These are phyloP conservation scores for Neria commutata DNA, from an alignment of 2,888 invertebrate genomes.

Conservation along the genomic window DNA sequence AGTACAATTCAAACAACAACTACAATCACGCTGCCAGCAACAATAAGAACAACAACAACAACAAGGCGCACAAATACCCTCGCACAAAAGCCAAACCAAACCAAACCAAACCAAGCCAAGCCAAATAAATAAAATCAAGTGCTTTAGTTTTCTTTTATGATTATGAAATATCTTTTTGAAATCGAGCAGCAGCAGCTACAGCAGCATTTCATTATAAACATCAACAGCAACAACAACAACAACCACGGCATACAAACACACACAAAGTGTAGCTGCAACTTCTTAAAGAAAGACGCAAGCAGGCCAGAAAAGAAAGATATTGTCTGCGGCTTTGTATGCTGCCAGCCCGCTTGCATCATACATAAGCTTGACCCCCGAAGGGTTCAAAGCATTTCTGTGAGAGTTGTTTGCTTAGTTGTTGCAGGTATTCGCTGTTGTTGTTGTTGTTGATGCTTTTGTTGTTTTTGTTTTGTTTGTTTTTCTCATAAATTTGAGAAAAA, in stretches of 20 bases:
- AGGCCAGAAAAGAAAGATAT: constrained; percentile 1
- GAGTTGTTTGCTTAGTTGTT: background rate
- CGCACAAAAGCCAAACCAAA: background rate
- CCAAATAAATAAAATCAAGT: constrained; percentile 13
- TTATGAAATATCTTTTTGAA: constrained; percentile 35
- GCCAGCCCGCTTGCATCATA: background rate
- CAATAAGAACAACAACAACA: background rate
- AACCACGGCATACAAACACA: constrained; percentile 24
- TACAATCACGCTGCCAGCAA: background rate
- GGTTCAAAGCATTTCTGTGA: constrained; percentile 36
- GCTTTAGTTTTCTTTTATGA: constrained; percentile 21
- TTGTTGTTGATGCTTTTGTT: constrained; percentile 8
- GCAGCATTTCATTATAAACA: constrained; percentile 28
- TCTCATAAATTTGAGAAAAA: constrained; percentile 27
- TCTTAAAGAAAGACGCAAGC: background rate
- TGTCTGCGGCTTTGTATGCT: background rate
- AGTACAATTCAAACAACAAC: constrained; percentile 2
- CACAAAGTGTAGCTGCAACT: constrained; percentile 24
- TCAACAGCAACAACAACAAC: constrained; percentile 3
- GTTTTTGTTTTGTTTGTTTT: background rate
- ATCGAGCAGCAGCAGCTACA: constrained; percentile 29
- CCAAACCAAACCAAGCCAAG: constrained; percentile 11
- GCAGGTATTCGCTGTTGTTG: background rate
- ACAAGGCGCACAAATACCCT: background rate
- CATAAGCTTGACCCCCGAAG: constrained; percentile 40